phyloP scores from a whole-genome alignment of 2,113 vertebrate species.

The Rafetus swinhoei region DNA sequence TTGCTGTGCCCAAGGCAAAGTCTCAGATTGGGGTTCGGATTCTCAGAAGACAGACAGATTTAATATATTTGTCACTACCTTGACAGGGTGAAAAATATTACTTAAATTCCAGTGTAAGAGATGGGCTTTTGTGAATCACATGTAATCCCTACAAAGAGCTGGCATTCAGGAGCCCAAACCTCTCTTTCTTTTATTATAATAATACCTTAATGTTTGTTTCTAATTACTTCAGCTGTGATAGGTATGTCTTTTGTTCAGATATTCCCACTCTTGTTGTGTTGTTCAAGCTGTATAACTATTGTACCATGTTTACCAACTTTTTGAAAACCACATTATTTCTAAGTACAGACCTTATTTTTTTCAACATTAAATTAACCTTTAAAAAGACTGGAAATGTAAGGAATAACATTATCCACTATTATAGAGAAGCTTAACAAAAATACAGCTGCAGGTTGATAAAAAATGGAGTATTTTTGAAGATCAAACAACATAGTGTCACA shows the following conservation, averaged over 20 bases:
- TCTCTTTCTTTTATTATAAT: constrained; percentile 16
- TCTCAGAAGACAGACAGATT: constrained; percentile 77
- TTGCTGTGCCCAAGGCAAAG: constrained; percentile 71
- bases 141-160: constrained; percentile 38
- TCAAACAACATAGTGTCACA: constrained; percentile 62
- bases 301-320: constrained; percentile 5
- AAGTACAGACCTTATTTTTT: constrained; percentile 42
- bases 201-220: neutral
- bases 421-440: constrained; percentile 57
- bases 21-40: constrained; percentile 73
- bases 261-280: constrained; percentile 36
- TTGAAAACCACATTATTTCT: constrained; percentile 6
- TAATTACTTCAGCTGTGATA: constrained; percentile 37
- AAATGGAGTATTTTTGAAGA: constrained; percentile 72
- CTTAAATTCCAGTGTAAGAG: constrained; percentile 68
- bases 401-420: constrained; percentile 42
- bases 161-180: neutral
- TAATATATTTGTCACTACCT: constrained; percentile 80
- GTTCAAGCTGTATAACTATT: constrained; percentile 11
- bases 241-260: constrained; percentile 10
- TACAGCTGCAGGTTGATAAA: constrained; percentile 43
- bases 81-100: constrained; percentile 67
- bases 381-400: constrained; percentile 46
- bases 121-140: constrained; percentile 58
- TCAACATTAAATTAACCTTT: constrained; percentile 19